Conservation (phyloP, 2,113 vertebrate species). For the Oriolus oriolus region DNA sequence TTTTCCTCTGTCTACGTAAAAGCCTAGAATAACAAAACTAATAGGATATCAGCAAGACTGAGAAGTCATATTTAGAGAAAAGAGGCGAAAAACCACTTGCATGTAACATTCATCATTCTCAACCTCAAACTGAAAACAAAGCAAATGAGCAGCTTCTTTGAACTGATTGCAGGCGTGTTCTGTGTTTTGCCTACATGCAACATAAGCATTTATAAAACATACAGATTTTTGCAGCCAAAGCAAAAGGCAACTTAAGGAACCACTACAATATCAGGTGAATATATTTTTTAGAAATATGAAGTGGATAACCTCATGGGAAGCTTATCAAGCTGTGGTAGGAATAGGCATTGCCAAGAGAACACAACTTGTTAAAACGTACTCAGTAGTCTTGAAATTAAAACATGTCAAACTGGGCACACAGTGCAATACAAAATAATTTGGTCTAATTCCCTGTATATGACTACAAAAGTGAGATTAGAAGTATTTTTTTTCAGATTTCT, state of each 20-base stretch:
- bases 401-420: not conserved
- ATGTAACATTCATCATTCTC: fast-evolving
- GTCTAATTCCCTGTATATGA: not conserved
- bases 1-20: not conserved
- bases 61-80: not conserved
- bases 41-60: not conserved
- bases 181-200: not conserved
- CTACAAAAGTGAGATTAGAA: not conserved
- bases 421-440: not conserved
- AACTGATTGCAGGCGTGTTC: not conserved
- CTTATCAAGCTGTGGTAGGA: not conserved
- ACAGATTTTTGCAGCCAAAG: not conserved
- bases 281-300: not conserved
- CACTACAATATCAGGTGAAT: not conserved
- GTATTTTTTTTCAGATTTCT: not conserved
- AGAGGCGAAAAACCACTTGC: not conserved
- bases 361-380: not conserved
- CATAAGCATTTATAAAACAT: not conserved
- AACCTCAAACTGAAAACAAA: not conserved
- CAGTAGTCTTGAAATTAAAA: not conserved
- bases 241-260: not conserved
- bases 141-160: not conserved
- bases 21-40: not conserved
- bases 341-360: not conserved
- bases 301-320: not conserved